Evolutionary conservation across 2,888 invertebrate species (phyloP).

Genomic region (Amphimallon solstitiale): DNA sequence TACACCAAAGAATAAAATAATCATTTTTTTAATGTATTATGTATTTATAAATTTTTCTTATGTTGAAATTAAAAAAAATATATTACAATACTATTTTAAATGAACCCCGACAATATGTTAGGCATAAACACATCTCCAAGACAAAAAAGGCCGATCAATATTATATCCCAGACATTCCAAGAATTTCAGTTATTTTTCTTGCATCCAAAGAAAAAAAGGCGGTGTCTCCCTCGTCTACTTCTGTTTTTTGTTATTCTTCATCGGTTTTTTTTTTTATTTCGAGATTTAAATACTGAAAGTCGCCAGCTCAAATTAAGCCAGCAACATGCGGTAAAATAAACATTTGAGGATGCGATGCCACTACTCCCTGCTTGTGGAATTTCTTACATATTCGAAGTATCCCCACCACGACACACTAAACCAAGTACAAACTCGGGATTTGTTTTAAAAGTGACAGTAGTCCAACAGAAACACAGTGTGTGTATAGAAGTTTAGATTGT

Average conservation of each 20-base stretch:
- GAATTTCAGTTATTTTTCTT: conserved; percentile 2
- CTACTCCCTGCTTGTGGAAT: conserved; percentile 4
- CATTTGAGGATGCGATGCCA: conserved; percentile 2
- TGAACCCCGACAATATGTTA: no score
- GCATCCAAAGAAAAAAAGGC: background rate
- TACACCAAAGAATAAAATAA: no score
- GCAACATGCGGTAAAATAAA: conserved; percentile 19
- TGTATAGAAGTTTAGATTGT: background rate
- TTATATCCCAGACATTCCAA: background rate
- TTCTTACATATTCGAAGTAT: conserved; percentile 17
- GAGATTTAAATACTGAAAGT: conserved; percentile 19
- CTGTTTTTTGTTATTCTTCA: conserved; percentile 11
- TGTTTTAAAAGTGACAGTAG: conserved; percentile 25
- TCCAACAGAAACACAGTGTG: background rate
- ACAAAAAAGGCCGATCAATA: background rate
- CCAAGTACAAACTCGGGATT: conserved; percentile 10
- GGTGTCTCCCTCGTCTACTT: background rate
- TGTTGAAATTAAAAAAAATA: no score
- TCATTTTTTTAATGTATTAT: no score
- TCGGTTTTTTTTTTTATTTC: conserved; percentile 20
- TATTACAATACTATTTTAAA: no score
- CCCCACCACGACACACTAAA: conserved; percentile 1
- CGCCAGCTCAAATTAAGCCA: background rate
- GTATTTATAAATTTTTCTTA: no score
- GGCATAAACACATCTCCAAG: no score